Evolutionary conservation across 2,888 invertebrate species (phyloP), one percentile per base, ranked within the genome.

Genomic region (Tribolium freemani): DNA sequence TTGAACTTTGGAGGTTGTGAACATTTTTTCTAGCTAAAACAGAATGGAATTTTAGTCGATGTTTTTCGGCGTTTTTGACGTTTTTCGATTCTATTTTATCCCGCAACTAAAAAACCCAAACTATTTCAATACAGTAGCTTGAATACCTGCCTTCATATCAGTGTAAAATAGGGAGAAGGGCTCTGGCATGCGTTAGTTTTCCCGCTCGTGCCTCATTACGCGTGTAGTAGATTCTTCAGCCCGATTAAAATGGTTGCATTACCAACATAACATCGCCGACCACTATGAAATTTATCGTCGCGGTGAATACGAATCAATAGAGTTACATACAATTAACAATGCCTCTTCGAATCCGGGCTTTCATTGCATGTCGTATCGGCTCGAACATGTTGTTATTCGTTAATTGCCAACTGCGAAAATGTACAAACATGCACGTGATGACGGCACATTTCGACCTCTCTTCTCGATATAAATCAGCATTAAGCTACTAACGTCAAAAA

Each of bases 401-500:
- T 38, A 38, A 38, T 38, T 38, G 38, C 9, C 38, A 38, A 38
- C 38, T 38, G 38, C 38, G 38, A 38, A 38, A 38, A 38, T 38
- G 38, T 9, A 38, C 38, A 38, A 8, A 26, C 26, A 26, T 26
- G 26, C 26, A 26, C 26, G 26, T 26, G 26, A 26, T 26, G 26
- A 38, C 38, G 38, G 9, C 38, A 38, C 8, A 38, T n/a, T 38
- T 38, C 38, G n/a, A 38, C 38, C 38, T 38, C n/a, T 38, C 8
- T 3, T 9, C 48, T 13, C 48, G 10, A 48, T 38, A 58, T 58
- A 58, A 58, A 58, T 58, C 58, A 58, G 38, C 58, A 58, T 58
- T 58, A 58, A 20, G 38, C 16, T 21, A 44, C 9, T 38, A 45
- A 8, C 58, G 58, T 58, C 58, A 50, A 63, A 63, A 63, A 63